Base-by-base conservation (phyloP, 2,797 vertebrate genomes). In the Brachymystax lenok region DNA sequence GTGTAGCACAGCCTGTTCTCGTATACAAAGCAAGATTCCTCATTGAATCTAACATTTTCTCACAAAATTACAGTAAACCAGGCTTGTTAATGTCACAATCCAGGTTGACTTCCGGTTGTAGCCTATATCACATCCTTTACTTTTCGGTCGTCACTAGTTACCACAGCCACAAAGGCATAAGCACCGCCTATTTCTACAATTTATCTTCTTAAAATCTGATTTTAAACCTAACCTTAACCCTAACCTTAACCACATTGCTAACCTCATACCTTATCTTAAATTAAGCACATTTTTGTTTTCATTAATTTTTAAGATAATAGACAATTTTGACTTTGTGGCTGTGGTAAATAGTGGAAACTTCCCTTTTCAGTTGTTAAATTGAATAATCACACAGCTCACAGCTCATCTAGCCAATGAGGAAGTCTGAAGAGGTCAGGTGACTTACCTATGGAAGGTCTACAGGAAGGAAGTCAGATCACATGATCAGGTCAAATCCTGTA, bases 391-490 rank as follows among this genome's bases (percentile, higher is more conserved):
- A 56, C 16, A n/a, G 17, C 40, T 10, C 52, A 56, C 16, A n/a
- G 17, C 40, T 10, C 40, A 46, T 13, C 40, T 46, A 46, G 40
- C 40, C 40, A 10, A 5, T 28, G 4, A 56, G 51, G 21, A 16
- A 19, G 27, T 19, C 24, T 61, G 56, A 27, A 1, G 14, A 17
- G 2, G 16, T 80, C 79, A 86, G 30, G 71, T 81, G 85, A 90
- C 87, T 88, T 82, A 93, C 92, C 91, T 85, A 75, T 88, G 83
- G 85, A 84, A 82, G 85, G 88, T 85, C 80, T 76, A 85, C 68
- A 79, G 76, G 76, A 82, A 83, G 66, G 86, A 74, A 85, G 84
- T 88, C 83, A 83, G 76, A 90, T 93, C 91, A 93, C 91, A 92
- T 93, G 90, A 87, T 92, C 88, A 84, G 67, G 81, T 78, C 78